Evolutionary conservation across 2,888 invertebrate species (phyloP).

Genomic region (Agrenia bidenticulata): DNA sequence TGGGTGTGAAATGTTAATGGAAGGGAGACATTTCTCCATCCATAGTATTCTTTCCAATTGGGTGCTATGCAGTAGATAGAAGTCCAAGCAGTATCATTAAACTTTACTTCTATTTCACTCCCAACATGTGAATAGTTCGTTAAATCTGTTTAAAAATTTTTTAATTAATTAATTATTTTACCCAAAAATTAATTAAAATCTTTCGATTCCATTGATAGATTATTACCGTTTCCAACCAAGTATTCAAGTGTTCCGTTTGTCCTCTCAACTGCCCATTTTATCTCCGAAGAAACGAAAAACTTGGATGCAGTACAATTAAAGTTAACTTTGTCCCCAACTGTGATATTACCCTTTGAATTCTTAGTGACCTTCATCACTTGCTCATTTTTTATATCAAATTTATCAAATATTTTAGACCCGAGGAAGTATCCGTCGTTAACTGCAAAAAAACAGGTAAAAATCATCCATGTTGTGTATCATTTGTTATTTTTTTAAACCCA

Average conservation of each 20-base stretch:
- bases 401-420: slow-evolving; percentile 40
- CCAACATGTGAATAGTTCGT: slow-evolving; percentile 26
- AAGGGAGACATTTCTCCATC: slow-evolving; percentile 41
- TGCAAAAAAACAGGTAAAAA: too few species aligned
- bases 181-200: neutral
- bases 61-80: slow-evolving; percentile 39
- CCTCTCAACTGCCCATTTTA: slow-evolving; percentile 40
- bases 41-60: slow-evolving; percentile 42
- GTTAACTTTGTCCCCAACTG: slow-evolving; percentile 28
- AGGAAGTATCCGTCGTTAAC: slow-evolving; percentile 41
- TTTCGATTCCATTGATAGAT: neutral
- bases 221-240: slow-evolving; percentile 28
- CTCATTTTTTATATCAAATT: slow-evolving; percentile 31
- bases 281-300: slow-evolving; percentile 29
- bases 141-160: slow-evolving; percentile 21
- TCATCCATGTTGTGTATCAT: too few species aligned
- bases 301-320: slow-evolving; percentile 37
- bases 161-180: neutral
- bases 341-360: slow-evolving; percentile 24
- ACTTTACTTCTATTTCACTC: slow-evolving; percentile 26
- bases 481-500: too few species aligned
- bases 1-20: slow-evolving; percentile 20
- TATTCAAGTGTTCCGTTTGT: slow-evolving; percentile 34
- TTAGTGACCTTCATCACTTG: slow-evolving; percentile 36
- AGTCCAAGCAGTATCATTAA: slow-evolving; percentile 34